A percentile compares a stretch with the other conserved stretches of the same genome.
Conservation (phyloP, 2,113 vertebrate genomes). For the Rhynchopsitta pachyrhyncha region DNA sequence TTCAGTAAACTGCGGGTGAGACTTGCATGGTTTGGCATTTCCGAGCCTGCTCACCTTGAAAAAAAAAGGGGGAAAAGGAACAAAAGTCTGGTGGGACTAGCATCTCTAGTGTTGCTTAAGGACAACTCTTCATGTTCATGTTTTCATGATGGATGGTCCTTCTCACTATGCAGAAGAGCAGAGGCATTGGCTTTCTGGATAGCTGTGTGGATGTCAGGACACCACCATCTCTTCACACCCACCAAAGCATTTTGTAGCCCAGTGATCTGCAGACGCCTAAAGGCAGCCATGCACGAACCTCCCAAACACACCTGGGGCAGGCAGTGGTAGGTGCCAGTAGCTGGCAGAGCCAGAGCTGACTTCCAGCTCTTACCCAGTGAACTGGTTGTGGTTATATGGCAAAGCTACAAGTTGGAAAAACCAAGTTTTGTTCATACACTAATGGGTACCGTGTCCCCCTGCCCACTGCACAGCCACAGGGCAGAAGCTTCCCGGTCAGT, state of each 20-base stretch:
- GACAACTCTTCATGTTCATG: not conserved
- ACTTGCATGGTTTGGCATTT: not conserved
- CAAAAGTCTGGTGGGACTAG: not conserved
- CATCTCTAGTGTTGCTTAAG: not conserved
- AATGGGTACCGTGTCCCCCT: not conserved
- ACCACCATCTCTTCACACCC: not conserved
- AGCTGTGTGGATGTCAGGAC: not conserved
- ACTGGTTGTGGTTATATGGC: not conserved
- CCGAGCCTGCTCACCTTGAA: not conserved
- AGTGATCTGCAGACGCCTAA: not conserved
- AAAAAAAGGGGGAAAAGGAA: not conserved
- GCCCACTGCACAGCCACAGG: not conserved
- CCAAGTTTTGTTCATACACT: accelerated
- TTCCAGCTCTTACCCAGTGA: not conserved
- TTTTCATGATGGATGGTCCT: not conserved
- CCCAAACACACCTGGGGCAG: not conserved
- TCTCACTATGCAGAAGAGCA: not conserved
- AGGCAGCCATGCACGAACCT: not conserved
- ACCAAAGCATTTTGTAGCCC: not conserved
- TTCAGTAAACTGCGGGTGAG: not conserved
- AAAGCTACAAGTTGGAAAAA: not conserved
- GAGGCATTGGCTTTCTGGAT: not conserved
- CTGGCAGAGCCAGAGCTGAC: not conserved
- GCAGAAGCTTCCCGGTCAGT: not conserved
- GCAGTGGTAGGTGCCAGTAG: not conserved